Conservation (phyloP, 1,140 invertebrate species). For the Drosophila oshimai region DNA sequence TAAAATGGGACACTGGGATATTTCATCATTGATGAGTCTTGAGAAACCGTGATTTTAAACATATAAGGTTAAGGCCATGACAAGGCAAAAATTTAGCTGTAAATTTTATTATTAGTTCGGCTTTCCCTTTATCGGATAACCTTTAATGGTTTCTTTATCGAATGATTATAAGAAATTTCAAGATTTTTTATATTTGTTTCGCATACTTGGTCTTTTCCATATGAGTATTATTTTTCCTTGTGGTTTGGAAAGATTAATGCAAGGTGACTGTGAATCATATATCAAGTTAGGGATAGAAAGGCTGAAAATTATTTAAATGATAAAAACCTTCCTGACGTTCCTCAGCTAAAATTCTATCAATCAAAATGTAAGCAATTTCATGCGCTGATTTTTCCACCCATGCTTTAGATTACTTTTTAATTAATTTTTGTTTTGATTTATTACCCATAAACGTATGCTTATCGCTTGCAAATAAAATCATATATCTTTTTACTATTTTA, state of each 20-base stretch:
- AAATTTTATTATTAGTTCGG: background rate
- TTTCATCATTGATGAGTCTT: background rate
- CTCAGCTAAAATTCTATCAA: background rate
- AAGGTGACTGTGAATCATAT: background rate
- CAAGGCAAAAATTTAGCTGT: background rate
- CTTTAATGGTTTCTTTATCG: background rate
- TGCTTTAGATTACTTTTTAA: constrained; percentile 7
- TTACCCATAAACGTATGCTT: constrained; percentile 5
- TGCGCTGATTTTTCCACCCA: constrained; percentile 5
- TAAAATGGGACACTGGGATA: background rate
- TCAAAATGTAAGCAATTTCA: constrained; percentile 7
- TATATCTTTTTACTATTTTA: background rate
- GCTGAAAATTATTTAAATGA: background rate
- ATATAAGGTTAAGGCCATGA: background rate
- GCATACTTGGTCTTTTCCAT: background rate
- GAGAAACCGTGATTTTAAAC: background rate
- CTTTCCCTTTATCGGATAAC: background rate
- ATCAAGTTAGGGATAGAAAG: background rate
- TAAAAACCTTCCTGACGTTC: background rate
- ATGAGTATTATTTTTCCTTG: background rate
- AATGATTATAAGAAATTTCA: background rate
- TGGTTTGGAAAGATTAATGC: background rate
- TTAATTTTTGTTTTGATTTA: constrained; percentile 21
- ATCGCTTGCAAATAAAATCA: constrained; percentile 17
- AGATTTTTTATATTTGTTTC: background rate